Evolutionary conservation across 2,888 invertebrate genomes (phyloP), one percentile per base, ranked within the genome.

Genomic region (Ceriagrion tenellum): DNA sequence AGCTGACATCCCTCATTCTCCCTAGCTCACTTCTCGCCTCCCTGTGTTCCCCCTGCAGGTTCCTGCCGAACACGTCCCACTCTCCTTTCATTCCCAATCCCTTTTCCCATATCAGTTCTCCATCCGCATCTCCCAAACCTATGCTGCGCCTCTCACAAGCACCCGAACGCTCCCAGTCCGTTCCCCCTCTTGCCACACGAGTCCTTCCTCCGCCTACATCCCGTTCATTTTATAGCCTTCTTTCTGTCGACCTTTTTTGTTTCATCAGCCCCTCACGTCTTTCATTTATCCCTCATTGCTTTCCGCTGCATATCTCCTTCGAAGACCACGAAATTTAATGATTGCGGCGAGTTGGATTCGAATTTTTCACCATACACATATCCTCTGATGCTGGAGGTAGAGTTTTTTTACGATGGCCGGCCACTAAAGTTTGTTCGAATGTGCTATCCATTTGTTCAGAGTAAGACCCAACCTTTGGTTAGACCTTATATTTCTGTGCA

Each of bases 41-140:
- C 69, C 69, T 47, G n/a, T 47, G 2, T 35, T 63, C 63, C 40
- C 91, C 63, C 90, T 91, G 26, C 16, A 56, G 56, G 30, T 26
- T 93, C 69, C 93, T 47, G 69, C 93, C 69, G 47, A 93, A 93
- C 93, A 35, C 40, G 35, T 93, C 93, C 23, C 35, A 2, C 47
- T 47, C 47, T 63, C 93, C 93, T 74, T 93, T 93, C 74, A 93
- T 93, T 74, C 63, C 63, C 93, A 91, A 69, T 69, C 93, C 93
- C 93, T 74, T 91, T 63, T 59, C 91, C 91, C 91, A 91, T 40
- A 93, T 93, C 93, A 81, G 18, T 35, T 26, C 81, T 0, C 13
- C 35, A n/a, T 35, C 81, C 30, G 0, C 18, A 16, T 59, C 35
- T 81, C 81, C 81, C 16, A 35, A 69, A 69, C 1, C 35, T 13